Evolutionary conservation across 1,140 invertebrate genomes (phyloP).

Genomic region (Diplogasteroides magnus): DNA sequence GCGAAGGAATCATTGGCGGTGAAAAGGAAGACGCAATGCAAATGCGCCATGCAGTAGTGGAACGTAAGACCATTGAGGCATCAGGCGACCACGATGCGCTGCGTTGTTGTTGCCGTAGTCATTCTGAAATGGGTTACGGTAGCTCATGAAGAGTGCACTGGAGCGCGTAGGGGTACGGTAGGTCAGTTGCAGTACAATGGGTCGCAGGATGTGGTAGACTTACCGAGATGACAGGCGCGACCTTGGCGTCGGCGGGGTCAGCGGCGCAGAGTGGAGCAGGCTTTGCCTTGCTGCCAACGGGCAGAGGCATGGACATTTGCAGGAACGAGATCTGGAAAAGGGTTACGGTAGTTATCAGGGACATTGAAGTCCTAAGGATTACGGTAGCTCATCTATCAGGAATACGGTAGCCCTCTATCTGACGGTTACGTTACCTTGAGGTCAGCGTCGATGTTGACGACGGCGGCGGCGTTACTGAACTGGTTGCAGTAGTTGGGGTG

Average conservation of each 20-base stretch:
- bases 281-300: slow-evolving; percentile 16
- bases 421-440: slow-evolving; percentile 23
- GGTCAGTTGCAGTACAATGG: too few species aligned
- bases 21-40: too few species aligned
- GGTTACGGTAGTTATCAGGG: background rate
- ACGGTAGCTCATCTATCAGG: too few species aligned
- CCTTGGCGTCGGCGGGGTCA: slow-evolving; percentile 1
- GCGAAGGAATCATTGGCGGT: too few species aligned
- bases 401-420: too few species aligned
- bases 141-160: too few species aligned
- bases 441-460: slow-evolving; percentile 40
- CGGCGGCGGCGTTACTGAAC: slow-evolving; percentile 44
- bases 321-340: slow-evolving; percentile 10
- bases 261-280: slow-evolving; percentile 15
- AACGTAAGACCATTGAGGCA: too few species aligned
- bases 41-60: too few species aligned
- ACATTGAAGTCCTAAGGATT: too few species aligned
- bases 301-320: slow-evolving; percentile 15
- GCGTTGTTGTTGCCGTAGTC: background rate
- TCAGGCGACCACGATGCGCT: too few species aligned
- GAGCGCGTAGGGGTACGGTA: background rate
- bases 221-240: background rate
- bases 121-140: background rate
- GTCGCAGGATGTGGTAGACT: too few species aligned
- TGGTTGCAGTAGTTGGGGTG: slow-evolving; percentile 41